phyloP scores from a whole-genome alignment of 2,888 invertebrate genomes.

The Nephrotoma flavescens region DNA sequence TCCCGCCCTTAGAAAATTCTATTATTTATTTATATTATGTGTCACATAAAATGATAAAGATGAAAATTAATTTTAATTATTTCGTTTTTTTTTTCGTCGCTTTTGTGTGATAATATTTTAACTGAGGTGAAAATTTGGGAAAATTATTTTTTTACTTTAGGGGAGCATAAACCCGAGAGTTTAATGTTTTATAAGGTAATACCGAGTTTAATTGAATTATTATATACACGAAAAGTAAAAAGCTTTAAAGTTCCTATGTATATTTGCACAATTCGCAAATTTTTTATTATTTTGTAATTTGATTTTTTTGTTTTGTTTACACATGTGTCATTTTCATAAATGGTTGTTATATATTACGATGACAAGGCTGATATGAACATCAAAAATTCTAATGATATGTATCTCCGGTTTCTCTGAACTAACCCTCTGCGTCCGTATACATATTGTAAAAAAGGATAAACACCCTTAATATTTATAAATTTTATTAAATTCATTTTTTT shows the following conservation, averaged over 20 bases:
- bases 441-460: not conserved
- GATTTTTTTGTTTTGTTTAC: not conserved
- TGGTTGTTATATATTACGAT: not conserved
- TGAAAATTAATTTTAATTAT: not conserved
- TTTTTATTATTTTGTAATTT: not conserved
- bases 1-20: not conserved
- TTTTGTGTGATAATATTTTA: not conserved
- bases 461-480: not conserved
- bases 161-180: not conserved
- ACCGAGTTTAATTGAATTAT: not conserved
- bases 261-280: too few species aligned
- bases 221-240: not conserved
- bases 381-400: not conserved
- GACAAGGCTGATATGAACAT: not conserved
- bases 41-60: not conserved
- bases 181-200: not conserved
- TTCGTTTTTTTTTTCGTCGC: not conserved
- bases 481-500: not conserved
- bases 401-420: not conserved
- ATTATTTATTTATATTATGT: not conserved
- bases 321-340: not conserved
- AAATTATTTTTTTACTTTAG: not conserved
- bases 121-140: not conserved
- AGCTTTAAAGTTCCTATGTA: too few species aligned
- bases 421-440: not conserved